Percentiles rank a stretch among this genome's conserved stretches.
Evolutionary conservation across 2,113 vertebrate species (phyloP).

Genomic region (Sapayoa aenigma): DNA sequence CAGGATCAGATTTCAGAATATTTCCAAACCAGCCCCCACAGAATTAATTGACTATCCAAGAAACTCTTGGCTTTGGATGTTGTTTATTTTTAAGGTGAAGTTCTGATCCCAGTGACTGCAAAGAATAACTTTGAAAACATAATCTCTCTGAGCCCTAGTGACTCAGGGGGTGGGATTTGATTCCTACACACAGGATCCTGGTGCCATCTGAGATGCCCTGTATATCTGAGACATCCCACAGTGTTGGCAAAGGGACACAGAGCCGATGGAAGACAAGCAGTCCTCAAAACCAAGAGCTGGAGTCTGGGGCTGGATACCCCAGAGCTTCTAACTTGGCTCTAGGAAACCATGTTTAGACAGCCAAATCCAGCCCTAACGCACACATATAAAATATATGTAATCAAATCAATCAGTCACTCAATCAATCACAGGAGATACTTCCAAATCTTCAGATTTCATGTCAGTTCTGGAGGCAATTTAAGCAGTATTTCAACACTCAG

Average conservation of each 20-base stretch:
- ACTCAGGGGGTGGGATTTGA: constrained; percentile 27
- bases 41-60: constrained; percentile 52
- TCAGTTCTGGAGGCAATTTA: constrained; percentile 41
- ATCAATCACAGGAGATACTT: constrained; percentile 43
- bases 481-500: constrained; percentile 12
- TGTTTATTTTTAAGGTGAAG: constrained; percentile 49
- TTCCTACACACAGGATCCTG: neutral
- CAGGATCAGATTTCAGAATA: constrained; percentile 1
- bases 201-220: constrained; percentile 52
- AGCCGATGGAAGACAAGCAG: neutral
- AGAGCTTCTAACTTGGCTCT: neutral
- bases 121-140: neutral
- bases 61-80: neutral
- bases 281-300: neutral
- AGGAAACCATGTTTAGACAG: constrained; percentile 30
- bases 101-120: neutral
- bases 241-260: neutral
- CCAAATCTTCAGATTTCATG: constrained; percentile 43
- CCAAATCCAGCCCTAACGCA: neutral
- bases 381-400: neutral
- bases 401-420: constrained; percentile 53
- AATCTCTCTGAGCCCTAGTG: neutral
- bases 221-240: constrained; percentile 15
- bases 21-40: constrained; percentile 39
- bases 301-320: neutral